Percentiles rank a stretch among this genome's conserved stretches.
Conservation (phyloP, 2,888 invertebrate species). For the Sthenelais limicola region DNA sequence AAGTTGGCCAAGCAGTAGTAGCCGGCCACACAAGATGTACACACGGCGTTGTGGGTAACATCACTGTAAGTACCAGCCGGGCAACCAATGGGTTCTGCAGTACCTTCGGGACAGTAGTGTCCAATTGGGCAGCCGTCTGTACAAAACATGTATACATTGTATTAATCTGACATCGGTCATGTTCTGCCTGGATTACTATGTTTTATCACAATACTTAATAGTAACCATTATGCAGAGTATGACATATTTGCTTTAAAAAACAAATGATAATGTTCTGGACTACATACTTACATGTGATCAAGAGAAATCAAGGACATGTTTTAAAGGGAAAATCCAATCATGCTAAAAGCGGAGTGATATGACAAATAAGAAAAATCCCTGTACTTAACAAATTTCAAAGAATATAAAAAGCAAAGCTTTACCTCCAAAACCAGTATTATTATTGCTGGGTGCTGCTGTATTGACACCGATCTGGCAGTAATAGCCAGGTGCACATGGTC, state of each 20-base stretch:
- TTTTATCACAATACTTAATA: no score
- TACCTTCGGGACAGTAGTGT: conserved; percentile 65
- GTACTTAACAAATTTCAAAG: conserved; percentile 49
- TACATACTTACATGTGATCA: no score
- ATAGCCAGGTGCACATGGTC: conserved; percentile 61
- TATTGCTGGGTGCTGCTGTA: conserved; percentile 56
- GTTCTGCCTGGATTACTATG: no score
- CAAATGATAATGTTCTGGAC: no score
- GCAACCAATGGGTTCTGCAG: conserved; percentile 64
- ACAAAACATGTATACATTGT: conserved; percentile 49
- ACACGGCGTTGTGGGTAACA: conserved; percentile 57
- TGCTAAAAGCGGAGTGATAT: conserved; percentile 70
- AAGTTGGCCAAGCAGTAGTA: conserved; percentile 65
- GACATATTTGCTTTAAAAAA: no score
- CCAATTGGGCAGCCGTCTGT: conserved; percentile 62
- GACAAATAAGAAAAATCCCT: conserved; percentile 60
- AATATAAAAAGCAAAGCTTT: neutral
- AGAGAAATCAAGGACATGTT: no score
- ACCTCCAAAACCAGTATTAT: conserved; percentile 69
- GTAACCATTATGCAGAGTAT: no score
- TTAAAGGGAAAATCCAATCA: no score
- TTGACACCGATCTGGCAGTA: conserved; percentile 63
- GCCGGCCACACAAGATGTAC: conserved; percentile 64
- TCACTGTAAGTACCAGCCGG: conserved; percentile 65
- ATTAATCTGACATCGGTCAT: no score